Conservation (phyloP, 2,797 vertebrate species). For the Atherinosoma microstoma region DNA sequence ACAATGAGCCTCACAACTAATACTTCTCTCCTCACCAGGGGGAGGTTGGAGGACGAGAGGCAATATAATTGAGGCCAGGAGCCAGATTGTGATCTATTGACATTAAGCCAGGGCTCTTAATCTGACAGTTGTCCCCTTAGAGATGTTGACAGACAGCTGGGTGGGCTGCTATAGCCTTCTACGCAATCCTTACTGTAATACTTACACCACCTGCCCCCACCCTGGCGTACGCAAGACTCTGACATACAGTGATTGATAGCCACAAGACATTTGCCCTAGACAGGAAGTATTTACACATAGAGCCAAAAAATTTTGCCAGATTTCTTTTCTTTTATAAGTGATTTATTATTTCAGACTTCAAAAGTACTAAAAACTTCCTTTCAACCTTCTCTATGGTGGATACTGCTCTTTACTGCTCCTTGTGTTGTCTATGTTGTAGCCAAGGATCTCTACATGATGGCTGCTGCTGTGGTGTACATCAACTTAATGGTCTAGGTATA, state of each 20-base stretch:
- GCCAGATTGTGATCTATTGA: conserved; percentile 82
- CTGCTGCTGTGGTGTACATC: too few species aligned
- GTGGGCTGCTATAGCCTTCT: conserved; percentile 53
- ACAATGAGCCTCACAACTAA: conserved; percentile 79
- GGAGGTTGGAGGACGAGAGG: conserved; percentile 61
- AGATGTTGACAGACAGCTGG: conserved; percentile 72
- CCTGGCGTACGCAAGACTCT: conserved; percentile 21
- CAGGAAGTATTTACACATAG: neutral
- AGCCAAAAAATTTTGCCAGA: neutral
- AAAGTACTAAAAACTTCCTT: neutral
- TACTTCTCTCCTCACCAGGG: conserved; percentile 69
- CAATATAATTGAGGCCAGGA: conserved; percentile 78
- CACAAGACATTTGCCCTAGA: neutral
- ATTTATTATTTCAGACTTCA: neutral
- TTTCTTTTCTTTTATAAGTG: neutral
- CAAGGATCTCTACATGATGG: too few species aligned
- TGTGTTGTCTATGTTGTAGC: too few species aligned
- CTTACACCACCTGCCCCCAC: conserved; percentile 18
- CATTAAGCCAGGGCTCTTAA: conserved; percentile 73
- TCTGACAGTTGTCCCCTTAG: conserved; percentile 74
- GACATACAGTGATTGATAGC: neutral
- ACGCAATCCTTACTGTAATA: conserved; percentile 44
- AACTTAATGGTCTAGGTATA: too few species aligned
- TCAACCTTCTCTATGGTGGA: too few species aligned
- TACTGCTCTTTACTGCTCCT: too few species aligned